Percentiles rank a stretch among this genome's conserved stretches.
These are phyloP conservation scores for Venturia canescens DNA, from an alignment of 1,140 invertebrate genomes.

Conservation along the genomic window DNA sequence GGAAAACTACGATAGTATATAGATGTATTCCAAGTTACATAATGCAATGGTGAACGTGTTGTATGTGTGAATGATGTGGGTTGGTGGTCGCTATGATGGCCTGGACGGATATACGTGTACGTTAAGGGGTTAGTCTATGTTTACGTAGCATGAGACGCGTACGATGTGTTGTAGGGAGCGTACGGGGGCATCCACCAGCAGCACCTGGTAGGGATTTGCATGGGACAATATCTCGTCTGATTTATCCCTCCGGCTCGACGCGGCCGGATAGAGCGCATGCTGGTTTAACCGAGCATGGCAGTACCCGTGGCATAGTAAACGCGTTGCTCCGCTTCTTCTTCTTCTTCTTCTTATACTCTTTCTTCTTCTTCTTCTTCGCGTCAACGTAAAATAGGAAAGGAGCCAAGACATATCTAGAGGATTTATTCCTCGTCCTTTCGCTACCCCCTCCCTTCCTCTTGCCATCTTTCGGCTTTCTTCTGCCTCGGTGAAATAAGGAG, in stretches of 20 bases:
- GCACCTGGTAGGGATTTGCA: conserved; percentile 62
- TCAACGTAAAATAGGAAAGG: conserved; percentile 44
- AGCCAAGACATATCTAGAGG: conserved; percentile 55
- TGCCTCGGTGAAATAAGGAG: neutral
- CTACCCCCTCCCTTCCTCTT: neutral
- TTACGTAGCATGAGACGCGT: neutral
- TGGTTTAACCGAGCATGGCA: conserved; percentile 23
- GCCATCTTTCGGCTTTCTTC: too few species aligned
- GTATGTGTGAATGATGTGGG: conserved; percentile 21
- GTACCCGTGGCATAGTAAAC: neutral
- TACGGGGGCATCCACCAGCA: conserved; percentile 9
- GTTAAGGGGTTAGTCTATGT: neutral
- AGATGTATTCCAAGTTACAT: conserved; percentile 20
- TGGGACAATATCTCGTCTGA: conserved; percentile 68
- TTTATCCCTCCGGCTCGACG: conserved; percentile 59
- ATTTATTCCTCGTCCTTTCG: conserved; percentile 63
- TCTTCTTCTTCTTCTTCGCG: conserved; percentile 17
- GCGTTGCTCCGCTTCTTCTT: neutral
- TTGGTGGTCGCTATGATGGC: neutral
- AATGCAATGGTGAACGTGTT: conserved; percentile 27
- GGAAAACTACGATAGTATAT: conserved; percentile 19
- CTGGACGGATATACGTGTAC: conserved; percentile 9
- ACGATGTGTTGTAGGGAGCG: conserved; percentile 12
- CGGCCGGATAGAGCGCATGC: conserved; percentile 25
- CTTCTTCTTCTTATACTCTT: neutral